Conservation (phyloP, 2,888 invertebrate genomes). For the Hedychridium roseum region DNA sequence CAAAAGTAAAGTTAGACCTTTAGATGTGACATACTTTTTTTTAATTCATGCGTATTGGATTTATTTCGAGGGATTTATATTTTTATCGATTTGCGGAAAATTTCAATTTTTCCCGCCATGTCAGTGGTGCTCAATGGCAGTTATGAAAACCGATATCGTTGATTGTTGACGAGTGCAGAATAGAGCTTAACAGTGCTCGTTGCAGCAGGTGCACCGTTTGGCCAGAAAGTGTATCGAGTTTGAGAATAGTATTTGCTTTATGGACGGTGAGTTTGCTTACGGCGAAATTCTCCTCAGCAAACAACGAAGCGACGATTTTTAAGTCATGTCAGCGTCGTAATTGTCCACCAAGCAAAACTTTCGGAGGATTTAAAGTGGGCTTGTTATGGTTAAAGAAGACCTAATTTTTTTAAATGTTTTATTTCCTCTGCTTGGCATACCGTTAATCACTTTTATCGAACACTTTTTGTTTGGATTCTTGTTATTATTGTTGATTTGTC, state of each 20-base stretch:
- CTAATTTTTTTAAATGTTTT: conserved; percentile 9
- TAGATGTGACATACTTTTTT: too few relatives aligned
- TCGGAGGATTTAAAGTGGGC: background rate
- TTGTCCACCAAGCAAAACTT: conserved; percentile 4
- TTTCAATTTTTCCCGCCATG: conserved; percentile 40
- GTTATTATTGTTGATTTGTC: background rate
- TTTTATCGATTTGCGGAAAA: background rate
- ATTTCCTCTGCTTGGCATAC: background rate
- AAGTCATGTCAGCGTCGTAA: conserved; percentile 4
- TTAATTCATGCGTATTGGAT: too few relatives aligned
- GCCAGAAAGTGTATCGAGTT: conserved; percentile 31
- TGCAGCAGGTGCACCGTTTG: conserved; percentile 37
- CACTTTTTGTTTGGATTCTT: background rate
- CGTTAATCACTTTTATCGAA: background rate
- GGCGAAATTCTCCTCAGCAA: conserved; percentile 1
- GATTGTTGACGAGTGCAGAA: conserved; percentile 44
- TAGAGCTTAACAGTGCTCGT: conserved; percentile 30
- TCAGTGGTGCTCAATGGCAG: conserved; percentile 32
- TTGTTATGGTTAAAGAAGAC: conserved; percentile 17
- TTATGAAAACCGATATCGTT: conserved; percentile 29
- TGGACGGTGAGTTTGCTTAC: conserved; percentile 26
- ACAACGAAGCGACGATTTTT: background rate
- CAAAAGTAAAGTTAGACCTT: too few relatives aligned
- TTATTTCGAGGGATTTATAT: background rate
- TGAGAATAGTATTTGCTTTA: conserved; percentile 22